Percentiles rank a stretch among this genome's conserved stretches.
These are phyloP conservation scores for Nothoprocta perdicaria DNA, from an alignment of 2,113 vertebrate genomes.

Conservation along the genomic window DNA sequence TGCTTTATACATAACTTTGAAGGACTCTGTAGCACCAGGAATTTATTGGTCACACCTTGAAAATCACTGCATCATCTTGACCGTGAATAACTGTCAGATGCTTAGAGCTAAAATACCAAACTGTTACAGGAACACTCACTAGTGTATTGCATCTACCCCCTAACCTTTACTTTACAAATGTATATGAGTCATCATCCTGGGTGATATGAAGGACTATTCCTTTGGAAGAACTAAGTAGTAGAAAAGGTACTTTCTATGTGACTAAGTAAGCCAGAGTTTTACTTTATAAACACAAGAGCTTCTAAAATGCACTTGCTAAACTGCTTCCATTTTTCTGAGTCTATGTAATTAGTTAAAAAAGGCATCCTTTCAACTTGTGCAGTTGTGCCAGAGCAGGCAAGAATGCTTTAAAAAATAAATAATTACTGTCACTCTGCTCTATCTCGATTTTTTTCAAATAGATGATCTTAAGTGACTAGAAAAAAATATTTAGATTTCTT, in stretches of 20 bases:
- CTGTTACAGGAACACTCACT: not conserved
- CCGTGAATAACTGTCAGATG: not conserved
- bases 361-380: fast-evolving
- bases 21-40: not conserved
- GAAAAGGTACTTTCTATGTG: not conserved
- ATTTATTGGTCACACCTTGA: not conserved
- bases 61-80: not conserved
- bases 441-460: not conserved
- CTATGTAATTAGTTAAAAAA: not conserved
- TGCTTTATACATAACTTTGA: not conserved
- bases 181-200: not conserved
- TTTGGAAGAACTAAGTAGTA: not conserved
- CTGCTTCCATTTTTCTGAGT: not conserved
- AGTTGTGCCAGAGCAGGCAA: not conserved
- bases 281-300: not conserved
- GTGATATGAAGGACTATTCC: not conserved
- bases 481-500: not conserved
- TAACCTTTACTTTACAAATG: not conserved
- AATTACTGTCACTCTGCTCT: not conserved
- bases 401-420: not conserved
- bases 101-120: not conserved
- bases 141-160: not conserved
- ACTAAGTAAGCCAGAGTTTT: not conserved
- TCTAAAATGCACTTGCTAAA: not conserved
- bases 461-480: not conserved